Evolutionary conservation across 2,888 invertebrate genomes (phyloP).

Genomic region (Eupithecia pulchellata): DNA sequence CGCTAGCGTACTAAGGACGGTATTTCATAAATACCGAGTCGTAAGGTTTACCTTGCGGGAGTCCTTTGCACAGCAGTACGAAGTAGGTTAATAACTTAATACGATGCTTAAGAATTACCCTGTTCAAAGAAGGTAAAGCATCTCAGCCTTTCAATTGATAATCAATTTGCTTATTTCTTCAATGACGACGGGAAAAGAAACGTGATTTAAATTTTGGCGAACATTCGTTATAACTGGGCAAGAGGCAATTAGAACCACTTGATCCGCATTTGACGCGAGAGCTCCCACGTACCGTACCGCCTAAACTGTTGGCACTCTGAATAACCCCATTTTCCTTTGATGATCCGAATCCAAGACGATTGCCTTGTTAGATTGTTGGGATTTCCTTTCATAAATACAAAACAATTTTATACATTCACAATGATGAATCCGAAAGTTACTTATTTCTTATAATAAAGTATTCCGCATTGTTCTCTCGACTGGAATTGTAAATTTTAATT

Average conservation of each 20-base stretch:
- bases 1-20: background rate
- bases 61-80: background rate
- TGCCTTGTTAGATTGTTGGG: conserved; percentile 53
- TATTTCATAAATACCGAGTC: background rate
- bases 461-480: conserved; percentile 31
- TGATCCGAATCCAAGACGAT: conserved; percentile 65
- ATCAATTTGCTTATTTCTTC: conserved; percentile 58
- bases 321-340: conserved; percentile 72
- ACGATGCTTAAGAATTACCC: background rate
- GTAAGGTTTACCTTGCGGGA: background rate
- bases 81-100: background rate
- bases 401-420: conserved; percentile 25
- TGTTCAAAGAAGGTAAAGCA: conserved; percentile 1
- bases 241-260: conserved; percentile 72
- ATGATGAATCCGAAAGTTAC: conserved; percentile 25
- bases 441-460: conserved; percentile 32
- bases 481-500: conserved; percentile 54
- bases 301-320: conserved; percentile 69
- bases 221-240: conserved; percentile 70
- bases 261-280: conserved; percentile 73
- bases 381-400: conserved; percentile 42
- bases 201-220: conserved; percentile 72
- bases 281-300: conserved; percentile 64
- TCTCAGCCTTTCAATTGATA: conserved; percentile 56
- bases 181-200: conserved; percentile 67